Percentiles rank a stretch among this genome's conserved stretches.
These are phyloP conservation scores for Speoplatyrhinus poulsoni DNA, from an alignment of 2,113 vertebrate species.

Conservation along the genomic window DNA sequence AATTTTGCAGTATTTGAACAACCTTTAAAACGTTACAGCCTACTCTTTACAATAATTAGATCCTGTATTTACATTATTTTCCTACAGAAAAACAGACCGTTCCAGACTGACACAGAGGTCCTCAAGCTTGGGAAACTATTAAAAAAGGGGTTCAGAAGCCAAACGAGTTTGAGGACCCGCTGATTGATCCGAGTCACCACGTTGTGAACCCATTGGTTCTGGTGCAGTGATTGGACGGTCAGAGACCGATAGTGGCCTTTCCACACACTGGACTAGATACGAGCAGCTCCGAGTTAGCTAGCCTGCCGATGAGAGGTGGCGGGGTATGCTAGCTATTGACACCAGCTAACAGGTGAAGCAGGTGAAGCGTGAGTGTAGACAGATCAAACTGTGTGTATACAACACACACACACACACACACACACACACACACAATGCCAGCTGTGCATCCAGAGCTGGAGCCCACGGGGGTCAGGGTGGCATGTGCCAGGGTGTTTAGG, in stretches of 20 bases:
- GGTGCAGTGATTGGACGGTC: no score
- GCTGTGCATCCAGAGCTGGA: conserved; percentile 48
- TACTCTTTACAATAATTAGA: no score
- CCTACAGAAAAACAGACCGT: no score
- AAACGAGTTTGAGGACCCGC: no score
- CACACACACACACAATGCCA: conserved; percentile 20
- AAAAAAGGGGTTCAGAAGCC: no score
- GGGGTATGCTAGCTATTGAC: conserved; percentile 31
- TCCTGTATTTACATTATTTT: no score
- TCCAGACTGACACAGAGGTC: no score
- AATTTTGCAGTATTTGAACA: no score
- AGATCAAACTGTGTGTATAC: not conserved
- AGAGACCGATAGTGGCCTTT: not conserved
- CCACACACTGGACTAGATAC: conserved; percentile 25
- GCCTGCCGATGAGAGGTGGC: not conserved
- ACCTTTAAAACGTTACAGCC: no score
- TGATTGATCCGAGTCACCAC: no score
- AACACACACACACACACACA: conserved; percentile 5
- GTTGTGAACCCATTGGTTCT: no score
- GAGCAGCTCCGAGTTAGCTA: not conserved
- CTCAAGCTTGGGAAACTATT: no score
- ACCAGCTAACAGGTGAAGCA: conserved; percentile 8
- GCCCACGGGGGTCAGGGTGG: conserved; percentile 31
- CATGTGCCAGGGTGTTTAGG: conserved; percentile 37
- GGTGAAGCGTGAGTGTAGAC: conserved; percentile 2